Evolutionary conservation across 2,888 invertebrate genomes (phyloP).

Genomic region (Drosophila nigricruria): DNA sequence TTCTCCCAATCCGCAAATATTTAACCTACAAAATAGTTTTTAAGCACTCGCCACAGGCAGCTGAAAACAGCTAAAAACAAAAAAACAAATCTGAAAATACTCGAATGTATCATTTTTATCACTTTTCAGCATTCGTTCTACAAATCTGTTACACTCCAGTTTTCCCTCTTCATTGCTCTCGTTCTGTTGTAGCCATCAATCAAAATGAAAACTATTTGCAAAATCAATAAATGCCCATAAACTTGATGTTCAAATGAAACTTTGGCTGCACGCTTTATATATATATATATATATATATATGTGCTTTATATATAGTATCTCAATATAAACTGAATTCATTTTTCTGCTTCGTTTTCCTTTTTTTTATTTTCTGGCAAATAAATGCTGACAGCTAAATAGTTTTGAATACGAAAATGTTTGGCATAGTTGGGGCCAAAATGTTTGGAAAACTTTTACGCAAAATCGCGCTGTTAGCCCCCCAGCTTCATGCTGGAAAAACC

Average conservation of each 20-base stretch:
- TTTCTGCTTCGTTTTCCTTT: neutral
- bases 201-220: conserved; percentile 66
- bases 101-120: conserved; percentile 38
- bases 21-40: conserved; percentile 20
- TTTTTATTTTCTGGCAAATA: conserved; percentile 37
- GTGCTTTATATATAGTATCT: conserved; percentile 13
- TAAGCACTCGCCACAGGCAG: conserved; percentile 10
- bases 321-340: conserved; percentile 42
- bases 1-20: neutral
- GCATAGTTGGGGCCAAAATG: conserved; percentile 72
- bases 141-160: conserved; percentile 36
- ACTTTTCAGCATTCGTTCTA: conserved; percentile 34
- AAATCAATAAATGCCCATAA: conserved; percentile 80
- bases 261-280: conserved; percentile 44
- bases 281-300: conserved; percentile 20
- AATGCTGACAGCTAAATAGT: conserved; percentile 77
- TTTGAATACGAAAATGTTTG: conserved; percentile 76
- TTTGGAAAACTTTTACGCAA: conserved; percentile 77
- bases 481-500: conserved; percentile 45
- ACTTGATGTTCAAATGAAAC: conserved; percentile 62
- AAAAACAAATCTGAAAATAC: neutral
- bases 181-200: conserved; percentile 61
- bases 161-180: neutral
- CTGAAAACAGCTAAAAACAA: neutral
- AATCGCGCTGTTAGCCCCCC: conserved; percentile 57